These are phyloP conservation scores for Agriopis marginaria DNA, from an alignment of 2,888 invertebrate genomes.

Conservation along the genomic window DNA sequence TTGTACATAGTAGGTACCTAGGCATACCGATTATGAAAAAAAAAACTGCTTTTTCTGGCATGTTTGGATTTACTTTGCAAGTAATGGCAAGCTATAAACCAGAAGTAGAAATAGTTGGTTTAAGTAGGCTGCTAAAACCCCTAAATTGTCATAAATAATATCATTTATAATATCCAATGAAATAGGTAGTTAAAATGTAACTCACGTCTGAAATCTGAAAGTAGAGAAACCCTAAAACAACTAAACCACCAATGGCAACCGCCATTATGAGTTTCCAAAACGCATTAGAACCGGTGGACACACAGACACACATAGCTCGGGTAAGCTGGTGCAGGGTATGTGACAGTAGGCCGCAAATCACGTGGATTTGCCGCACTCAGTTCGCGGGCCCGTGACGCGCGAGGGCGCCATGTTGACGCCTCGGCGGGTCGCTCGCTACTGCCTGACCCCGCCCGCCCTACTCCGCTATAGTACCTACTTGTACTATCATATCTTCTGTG, in stretches of 20 bases:
- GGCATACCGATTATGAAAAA: too few species aligned
- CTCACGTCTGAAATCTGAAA: conserved; percentile 24
- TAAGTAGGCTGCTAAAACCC: background rate
- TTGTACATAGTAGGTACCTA: too few species aligned
- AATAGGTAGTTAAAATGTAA: background rate
- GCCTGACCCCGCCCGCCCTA: conserved; percentile 12
- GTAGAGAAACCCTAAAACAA: conserved; percentile 14
- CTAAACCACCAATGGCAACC: conserved; percentile 13
- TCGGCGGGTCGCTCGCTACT: conserved; percentile 24
- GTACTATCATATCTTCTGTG: too few species aligned
- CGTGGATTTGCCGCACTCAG: conserved; percentile 9
- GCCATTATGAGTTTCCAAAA: conserved; percentile 32
- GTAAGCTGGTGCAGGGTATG: conserved; percentile 17
- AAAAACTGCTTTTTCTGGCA: too few species aligned
- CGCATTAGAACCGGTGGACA: conserved; percentile 13
- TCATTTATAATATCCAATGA: background rate
- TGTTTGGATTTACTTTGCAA: too few species aligned
- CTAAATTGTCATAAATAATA: background rate
- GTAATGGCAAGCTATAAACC: too few species aligned
- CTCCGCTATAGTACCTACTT: background rate
- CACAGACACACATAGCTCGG: conserved; percentile 30
- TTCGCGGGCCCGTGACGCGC: conserved; percentile 1
- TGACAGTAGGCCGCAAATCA: conserved; percentile 15
- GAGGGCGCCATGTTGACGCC: conserved; percentile 26
- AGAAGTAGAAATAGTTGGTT: too few species aligned